Evolutionary conservation across 2,797 vertebrate species (phyloP).

Genomic region (Dicrostonyx torquatus): DNA sequence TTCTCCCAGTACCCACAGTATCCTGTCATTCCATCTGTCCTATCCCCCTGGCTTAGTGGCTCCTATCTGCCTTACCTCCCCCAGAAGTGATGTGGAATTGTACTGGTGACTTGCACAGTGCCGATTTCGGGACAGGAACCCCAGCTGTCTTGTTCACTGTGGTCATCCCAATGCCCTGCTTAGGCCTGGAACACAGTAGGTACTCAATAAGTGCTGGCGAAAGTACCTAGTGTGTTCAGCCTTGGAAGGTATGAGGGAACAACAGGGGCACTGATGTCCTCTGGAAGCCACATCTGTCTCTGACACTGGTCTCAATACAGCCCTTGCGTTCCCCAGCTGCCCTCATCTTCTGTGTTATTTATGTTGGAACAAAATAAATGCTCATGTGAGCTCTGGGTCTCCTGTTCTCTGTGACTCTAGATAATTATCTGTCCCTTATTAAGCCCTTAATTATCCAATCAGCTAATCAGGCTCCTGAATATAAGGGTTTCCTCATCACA

Average conservation of each 20-base stretch:
- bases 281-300: background rate
- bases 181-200: background rate
- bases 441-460: conserved; percentile 63
- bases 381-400: conserved; percentile 1
- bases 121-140: background rate
- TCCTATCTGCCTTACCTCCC: fast-evolving
- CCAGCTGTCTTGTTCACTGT: background rate
- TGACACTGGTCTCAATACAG: background rate
- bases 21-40: background rate
- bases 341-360: conserved; percentile 66
- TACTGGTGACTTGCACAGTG: background rate
- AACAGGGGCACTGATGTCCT: fast-evolving
- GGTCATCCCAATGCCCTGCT: background rate
- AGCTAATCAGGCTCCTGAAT: conserved; percentile 61
- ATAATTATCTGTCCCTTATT: conserved; percentile 72
- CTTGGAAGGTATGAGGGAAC: background rate
- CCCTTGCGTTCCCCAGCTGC: background rate
- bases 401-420: conserved; percentile 47
- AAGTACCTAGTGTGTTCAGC: background rate
- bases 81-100: background rate
- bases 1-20: background rate
- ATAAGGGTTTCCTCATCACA: conserved; percentile 56
- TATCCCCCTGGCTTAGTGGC: fast-evolving
- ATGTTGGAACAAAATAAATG: conserved; percentile 62
- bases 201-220: background rate